Evolutionary conservation across 2,888 invertebrate genomes (phyloP).

Genomic region (Miltochrista miniata): DNA sequence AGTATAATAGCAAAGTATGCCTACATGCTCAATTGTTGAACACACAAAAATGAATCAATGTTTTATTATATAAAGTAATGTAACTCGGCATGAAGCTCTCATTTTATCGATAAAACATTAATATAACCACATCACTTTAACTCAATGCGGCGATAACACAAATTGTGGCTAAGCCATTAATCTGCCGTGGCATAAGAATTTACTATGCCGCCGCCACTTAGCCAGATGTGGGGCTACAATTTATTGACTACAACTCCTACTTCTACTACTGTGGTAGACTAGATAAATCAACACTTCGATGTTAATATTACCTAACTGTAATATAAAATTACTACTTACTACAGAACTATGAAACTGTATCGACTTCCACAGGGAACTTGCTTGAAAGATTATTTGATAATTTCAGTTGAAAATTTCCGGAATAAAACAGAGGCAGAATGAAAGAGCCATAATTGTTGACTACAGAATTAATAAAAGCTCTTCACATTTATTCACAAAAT

Average conservation of each 20-base stretch:
- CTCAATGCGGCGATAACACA: slow-evolving; percentile 58
- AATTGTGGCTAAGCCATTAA: slow-evolving; percentile 57
- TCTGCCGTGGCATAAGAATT: slow-evolving; percentile 59
- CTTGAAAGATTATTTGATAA: too few species aligned
- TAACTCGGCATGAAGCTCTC: too few species aligned
- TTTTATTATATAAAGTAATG: too few species aligned
- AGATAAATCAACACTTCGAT: slow-evolving; percentile 5
- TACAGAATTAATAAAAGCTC: too few species aligned
- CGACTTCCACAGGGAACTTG: too few species aligned
- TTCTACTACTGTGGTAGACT: not conserved
- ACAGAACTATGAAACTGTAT: not conserved
- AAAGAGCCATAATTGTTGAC: too few species aligned
- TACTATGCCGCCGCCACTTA: slow-evolving; percentile 33
- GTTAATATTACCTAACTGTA: not conserved
- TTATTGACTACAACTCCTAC: slow-evolving; percentile 22
- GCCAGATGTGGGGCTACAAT: slow-evolving; percentile 30
- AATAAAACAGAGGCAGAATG: too few species aligned
- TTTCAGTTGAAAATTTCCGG: too few species aligned
- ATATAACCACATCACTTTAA: slow-evolving; percentile 34
- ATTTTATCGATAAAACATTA: slow-evolving; percentile 11
- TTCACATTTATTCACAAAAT: too few species aligned
- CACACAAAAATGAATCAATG: too few species aligned
- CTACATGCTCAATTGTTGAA: too few species aligned
- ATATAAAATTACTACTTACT: not conserved
- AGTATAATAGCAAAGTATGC: too few species aligned